These are phyloP conservation scores for Ranitomeya imitator DNA, from an alignment of 2,113 vertebrate species.

Conservation along the genomic window DNA sequence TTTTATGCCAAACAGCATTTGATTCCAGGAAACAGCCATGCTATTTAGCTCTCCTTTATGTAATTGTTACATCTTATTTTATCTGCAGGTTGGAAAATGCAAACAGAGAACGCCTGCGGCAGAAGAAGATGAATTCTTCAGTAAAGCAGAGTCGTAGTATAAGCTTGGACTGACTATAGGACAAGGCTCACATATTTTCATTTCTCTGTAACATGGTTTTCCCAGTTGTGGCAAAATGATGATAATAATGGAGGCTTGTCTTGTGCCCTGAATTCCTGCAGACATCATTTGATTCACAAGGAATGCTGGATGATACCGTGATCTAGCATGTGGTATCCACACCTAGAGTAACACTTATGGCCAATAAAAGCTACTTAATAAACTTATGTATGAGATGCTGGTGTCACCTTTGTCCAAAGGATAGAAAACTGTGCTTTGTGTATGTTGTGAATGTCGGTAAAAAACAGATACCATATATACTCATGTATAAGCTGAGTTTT, in stretches of 20 bases:
- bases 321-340: background rate
- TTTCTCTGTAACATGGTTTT: background rate
- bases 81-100: constrained; percentile 73
- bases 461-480: background rate
- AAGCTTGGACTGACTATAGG: constrained; percentile 67
- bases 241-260: background rate
- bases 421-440: background rate
- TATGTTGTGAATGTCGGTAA: background rate
- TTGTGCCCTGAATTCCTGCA: background rate
- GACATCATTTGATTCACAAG: background rate
- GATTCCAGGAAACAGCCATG: background rate
- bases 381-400: background rate
- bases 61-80: background rate
- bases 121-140: constrained; percentile 73
- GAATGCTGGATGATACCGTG: background rate
- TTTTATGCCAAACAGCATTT: background rate
- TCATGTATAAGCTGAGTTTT: no score
- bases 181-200: background rate
- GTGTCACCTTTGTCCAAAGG: background rate
- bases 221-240: background rate
- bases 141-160: constrained; percentile 71
- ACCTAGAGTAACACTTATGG: background rate
- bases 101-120: constrained; percentile 75
- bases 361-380: constrained; percentile 3
- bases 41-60: background rate